These are phyloP conservation scores for Augiades crinisus DNA, from an alignment of 2,888 invertebrate genomes.

Conservation along the genomic window DNA sequence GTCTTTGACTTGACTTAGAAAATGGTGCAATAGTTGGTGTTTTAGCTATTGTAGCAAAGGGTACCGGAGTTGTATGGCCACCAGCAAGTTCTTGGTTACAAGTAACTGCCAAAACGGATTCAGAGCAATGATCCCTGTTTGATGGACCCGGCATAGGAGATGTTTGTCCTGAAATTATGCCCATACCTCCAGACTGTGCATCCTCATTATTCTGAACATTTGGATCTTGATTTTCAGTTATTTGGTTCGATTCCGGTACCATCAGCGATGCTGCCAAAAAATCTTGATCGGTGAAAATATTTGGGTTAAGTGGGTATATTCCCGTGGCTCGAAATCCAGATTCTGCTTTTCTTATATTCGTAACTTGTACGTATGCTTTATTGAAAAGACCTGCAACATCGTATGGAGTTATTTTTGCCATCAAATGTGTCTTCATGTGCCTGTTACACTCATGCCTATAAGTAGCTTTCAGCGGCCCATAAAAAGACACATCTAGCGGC, in stretches of 20 bases:
- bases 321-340: conserved; percentile 30
- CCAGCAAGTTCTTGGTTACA: neutral
- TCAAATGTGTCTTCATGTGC: conserved; percentile 34
- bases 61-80: neutral
- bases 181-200: too few relatives aligned
- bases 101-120: neutral
- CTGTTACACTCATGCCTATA: conserved; percentile 36
- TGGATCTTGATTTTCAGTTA: too few relatives aligned
- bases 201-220: too few relatives aligned
- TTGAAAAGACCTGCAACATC: conserved; percentile 36
- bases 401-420: conserved; percentile 35
- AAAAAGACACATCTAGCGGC: conserved; percentile 36
- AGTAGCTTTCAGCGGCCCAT: conserved; percentile 34
- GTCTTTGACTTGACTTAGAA: too few relatives aligned
- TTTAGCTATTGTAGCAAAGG: too few relatives aligned
- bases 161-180: too few relatives aligned
- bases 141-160: too few relatives aligned
- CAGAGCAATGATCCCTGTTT: neutral
- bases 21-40: too few relatives aligned
- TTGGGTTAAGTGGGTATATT: conserved; percentile 30
- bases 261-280: conserved; percentile 25
- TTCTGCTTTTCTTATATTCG: conserved; percentile 30
- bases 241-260: too few relatives aligned
- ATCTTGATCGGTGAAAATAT: conserved; percentile 31
- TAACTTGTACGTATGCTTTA: conserved; percentile 35